Evolutionary conservation across 1,140 invertebrate species (phyloP).

Genomic region (Tribolium castaneum): DNA sequence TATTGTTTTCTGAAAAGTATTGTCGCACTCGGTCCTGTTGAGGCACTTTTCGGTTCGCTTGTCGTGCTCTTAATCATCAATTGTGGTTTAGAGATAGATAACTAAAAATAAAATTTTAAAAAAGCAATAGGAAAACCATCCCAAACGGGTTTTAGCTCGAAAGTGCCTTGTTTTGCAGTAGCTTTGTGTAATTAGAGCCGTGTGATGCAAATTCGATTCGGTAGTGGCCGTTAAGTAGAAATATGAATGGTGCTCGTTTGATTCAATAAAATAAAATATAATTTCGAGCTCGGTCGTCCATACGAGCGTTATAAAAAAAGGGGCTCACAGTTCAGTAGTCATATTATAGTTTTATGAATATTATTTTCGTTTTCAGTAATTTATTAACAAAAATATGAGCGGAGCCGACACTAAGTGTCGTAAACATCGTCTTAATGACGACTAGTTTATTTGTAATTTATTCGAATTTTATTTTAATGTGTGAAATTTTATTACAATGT

Average conservation of each 20-base stretch:
- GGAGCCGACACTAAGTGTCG: conserved; percentile 61
- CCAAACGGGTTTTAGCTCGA: neutral
- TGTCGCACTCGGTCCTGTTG: too few species aligned
- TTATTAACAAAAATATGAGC: conserved; percentile 65
- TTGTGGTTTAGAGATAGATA: too few species aligned
- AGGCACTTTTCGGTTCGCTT: too few species aligned
- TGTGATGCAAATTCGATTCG: conserved; percentile 9
- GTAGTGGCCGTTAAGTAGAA: conserved; percentile 24
- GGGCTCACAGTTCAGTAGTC: conserved; percentile 60
- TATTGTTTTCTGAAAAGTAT: too few species aligned
- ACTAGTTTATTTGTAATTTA: conserved; percentile 64
- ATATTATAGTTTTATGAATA: conserved; percentile 64
- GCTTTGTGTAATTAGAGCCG: neutral
- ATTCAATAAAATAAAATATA: conserved; percentile 47
- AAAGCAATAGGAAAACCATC: too few species aligned
- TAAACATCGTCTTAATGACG: conserved; percentile 64
- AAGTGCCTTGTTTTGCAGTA: neutral
- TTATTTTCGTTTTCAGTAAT: conserved; percentile 64
- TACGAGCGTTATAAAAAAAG: conserved; percentile 43
- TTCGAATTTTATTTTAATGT: conserved; percentile 65
- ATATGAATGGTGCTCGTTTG: conserved; percentile 36
- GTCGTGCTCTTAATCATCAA: too few species aligned
- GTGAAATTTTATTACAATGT: conserved; percentile 65
- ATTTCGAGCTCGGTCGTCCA: conserved; percentile 28
- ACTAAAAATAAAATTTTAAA: too few species aligned